phyloP scores from a whole-genome alignment of 2,797 vertebrate genomes.

The Liasis olivaceus region DNA sequence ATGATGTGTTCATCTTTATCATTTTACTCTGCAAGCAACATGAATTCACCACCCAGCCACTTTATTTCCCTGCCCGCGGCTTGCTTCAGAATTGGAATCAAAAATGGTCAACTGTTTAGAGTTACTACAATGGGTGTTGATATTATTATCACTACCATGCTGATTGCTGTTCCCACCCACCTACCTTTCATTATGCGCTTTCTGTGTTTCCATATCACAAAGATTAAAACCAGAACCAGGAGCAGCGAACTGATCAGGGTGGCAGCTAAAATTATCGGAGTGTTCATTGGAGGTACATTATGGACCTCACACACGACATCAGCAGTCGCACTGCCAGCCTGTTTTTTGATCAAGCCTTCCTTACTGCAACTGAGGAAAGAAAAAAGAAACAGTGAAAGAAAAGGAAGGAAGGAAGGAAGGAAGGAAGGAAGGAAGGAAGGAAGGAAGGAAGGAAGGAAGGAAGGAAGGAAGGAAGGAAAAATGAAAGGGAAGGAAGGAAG shows the following conservation, averaged over 20 bases:
- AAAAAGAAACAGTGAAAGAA: background rate
- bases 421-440: background rate
- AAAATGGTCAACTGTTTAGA: background rate
- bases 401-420: background rate
- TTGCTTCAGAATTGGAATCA: background rate
- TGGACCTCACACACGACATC: background rate
- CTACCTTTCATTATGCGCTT: background rate
- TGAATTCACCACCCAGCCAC: background rate
- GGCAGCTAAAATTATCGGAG: fast-evolving
- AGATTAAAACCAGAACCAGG: fast-evolving
- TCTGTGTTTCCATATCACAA: fast-evolving
- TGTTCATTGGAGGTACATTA: fast-evolving
- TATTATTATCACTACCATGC: background rate
- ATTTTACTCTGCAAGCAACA: background rate
- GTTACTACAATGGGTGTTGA: background rate
- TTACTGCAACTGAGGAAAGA: background rate
- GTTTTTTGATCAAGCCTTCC: background rate
- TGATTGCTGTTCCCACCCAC: background rate
- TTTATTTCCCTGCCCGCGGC: background rate
- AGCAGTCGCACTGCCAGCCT: background rate
- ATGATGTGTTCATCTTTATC: too few species aligned
- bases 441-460: background rate
- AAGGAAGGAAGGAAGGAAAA: too few species aligned
- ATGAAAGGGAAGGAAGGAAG: background rate
- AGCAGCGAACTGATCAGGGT: fast-evolving